Evolutionary conservation across 2,888 invertebrate species (phyloP), one percentile per base, ranked within the genome.

Genomic region (Tanytarsus gracilentus): DNA sequence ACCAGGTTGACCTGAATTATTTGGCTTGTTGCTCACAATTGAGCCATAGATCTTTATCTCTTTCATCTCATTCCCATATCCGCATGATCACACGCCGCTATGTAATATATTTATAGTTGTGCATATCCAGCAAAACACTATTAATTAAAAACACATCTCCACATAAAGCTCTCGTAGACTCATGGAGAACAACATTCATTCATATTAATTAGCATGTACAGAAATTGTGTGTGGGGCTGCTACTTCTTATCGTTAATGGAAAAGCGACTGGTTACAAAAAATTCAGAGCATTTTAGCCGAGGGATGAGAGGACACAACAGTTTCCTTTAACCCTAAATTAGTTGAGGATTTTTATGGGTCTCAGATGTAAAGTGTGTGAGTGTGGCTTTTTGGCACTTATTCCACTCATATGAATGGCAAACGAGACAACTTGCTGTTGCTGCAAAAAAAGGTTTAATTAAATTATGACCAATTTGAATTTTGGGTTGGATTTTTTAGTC

Each of bases 61-160:
- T 36, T 16, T 36, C 36, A n/a, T 36, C 36, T 2, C 16, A n/a
- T n/a, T n/a, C n/a, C n/a, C n/a, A n/a, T n/a, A n/a, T n/a, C n/a
- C n/a, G n/a, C n/a, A n/a, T n/a, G n/a, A n/a, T n/a, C n/a, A n/a
- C n/a, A n/a, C n/a, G n/a, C n/a, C n/a, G n/a, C n/a, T n/a, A n/a
- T n/a, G n/a, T n/a, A n/a, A n/a, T n/a, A n/a, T n/a, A n/a, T n/a
- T n/a, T n/a, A n/a, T n/a, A n/a, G n/a, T n/a, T n/a, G n/a, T n/a
- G n/a, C n/a, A n/a, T n/a, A n/a, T 36, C n/a, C 16, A 14, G 36
- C 21, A 29, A 16, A 50, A 53, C 18, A 33, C n/a, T 21, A 53
- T 53, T 53, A 53, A 53, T 53, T 53, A 53, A 53, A 53, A 53
- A 25, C 53, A 25, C 53, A 53, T 53, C 53, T n/a, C n/a, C n/a